phyloP scores from a whole-genome alignment of 2,797 vertebrate species.

The Borostomias antarcticus region DNA sequence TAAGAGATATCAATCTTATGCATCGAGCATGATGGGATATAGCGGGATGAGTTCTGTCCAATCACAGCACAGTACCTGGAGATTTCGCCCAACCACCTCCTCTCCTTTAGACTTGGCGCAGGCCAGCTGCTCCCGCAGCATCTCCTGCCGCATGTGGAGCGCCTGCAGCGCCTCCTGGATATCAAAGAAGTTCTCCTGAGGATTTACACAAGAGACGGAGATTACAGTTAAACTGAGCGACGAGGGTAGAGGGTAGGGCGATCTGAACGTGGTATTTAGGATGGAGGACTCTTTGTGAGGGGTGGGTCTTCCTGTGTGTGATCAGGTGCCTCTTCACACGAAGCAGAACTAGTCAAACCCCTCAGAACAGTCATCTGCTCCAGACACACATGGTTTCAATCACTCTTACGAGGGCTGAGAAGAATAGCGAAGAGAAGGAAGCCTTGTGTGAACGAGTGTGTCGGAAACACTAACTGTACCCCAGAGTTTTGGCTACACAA shows the following conservation, averaged over 20 bases:
- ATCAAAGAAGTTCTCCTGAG: constrained; percentile 93
- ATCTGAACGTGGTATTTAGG: constrained; percentile 1
- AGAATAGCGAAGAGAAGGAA: constrained; percentile 41
- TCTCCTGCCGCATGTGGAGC: constrained; percentile 90
- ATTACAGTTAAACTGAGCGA: background rate
- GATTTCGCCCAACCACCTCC: constrained; percentile 82
- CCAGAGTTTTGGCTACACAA: background rate
- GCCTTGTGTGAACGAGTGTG: constrained; percentile 24
- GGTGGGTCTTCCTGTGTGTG: constrained; percentile 12
- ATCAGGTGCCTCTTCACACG: constrained; percentile 56
- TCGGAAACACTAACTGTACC: constrained; percentile 15
- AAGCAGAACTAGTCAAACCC: constrained; percentile 33
- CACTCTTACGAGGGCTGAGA: constrained; percentile 39
- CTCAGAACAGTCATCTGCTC: background rate
- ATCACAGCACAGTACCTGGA: constrained; percentile 86
- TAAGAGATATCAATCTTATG: background rate
- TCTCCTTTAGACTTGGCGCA: constrained; percentile 92
- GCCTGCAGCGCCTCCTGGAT: constrained; percentile 92
- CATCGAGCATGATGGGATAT: background rate
- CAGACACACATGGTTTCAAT: constrained; percentile 59
- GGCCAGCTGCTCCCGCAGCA: constrained; percentile 85
- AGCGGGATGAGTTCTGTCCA: background rate
- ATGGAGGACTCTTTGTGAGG: background rate
- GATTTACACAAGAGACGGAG: constrained; percentile 2
- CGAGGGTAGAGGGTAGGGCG: background rate